Evolutionary conservation across 2,888 invertebrate species (phyloP).

Genomic region (Allolobophora icterica): DNA sequence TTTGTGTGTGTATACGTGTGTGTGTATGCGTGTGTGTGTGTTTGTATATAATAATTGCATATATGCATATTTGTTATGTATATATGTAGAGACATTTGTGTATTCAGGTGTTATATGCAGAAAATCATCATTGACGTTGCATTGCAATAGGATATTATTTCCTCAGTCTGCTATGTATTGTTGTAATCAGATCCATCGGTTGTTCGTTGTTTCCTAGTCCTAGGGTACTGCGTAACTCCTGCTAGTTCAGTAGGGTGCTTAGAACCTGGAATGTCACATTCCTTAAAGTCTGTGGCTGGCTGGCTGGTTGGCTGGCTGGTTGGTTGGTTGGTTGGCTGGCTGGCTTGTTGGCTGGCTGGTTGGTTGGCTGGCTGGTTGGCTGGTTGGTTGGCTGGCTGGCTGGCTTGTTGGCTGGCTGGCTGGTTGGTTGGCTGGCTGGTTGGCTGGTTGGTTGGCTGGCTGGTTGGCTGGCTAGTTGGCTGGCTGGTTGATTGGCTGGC

Average conservation of each 20-base stretch:
- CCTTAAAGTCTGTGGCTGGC: not conserved
- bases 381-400: not conserved
- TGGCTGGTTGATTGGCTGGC: too few relatives aligned
- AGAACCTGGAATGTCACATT: not conserved
- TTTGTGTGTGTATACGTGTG: too few relatives aligned
- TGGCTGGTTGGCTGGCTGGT: not conserved
- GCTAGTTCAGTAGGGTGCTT: not conserved
- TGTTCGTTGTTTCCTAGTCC: not conserved
- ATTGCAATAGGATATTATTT: not conserved
- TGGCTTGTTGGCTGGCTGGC: not conserved
- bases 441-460: not conserved
- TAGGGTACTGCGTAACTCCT: not conserved
- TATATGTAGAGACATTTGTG: too few relatives aligned
- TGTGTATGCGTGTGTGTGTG: too few relatives aligned
- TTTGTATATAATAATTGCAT: too few relatives aligned
- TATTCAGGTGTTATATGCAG: too few relatives aligned
- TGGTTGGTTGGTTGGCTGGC: not conserved
- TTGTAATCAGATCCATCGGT: slow-evolving; percentile 10
- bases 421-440: not conserved
- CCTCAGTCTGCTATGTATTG: not conserved
- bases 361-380: not conserved
- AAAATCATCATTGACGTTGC: not conserved
- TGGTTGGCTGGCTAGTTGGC: not conserved
- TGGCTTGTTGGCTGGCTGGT: too few relatives aligned
- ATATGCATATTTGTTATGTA: too few relatives aligned